phyloP scores from a whole-genome alignment of 2,888 invertebrate genomes.

The Amphipoea lucens region DNA sequence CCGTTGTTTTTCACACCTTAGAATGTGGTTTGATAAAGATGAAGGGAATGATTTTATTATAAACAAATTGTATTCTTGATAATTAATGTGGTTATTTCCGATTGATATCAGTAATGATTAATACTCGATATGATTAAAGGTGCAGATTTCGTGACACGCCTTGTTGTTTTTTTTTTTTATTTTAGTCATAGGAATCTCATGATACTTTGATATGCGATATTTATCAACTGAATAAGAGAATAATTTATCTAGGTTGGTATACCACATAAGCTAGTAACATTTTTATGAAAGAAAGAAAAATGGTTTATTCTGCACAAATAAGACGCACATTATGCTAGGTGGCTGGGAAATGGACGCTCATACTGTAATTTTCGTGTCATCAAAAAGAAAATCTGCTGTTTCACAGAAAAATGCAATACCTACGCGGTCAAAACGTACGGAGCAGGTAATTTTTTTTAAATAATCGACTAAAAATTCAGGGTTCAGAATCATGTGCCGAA shows the following conservation, averaged over 20 bases:
- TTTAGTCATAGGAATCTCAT: not conserved
- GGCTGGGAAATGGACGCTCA: not conserved
- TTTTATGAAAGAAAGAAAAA: no score
- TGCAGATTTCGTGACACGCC: slow-evolving; percentile 24
- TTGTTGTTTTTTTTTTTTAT: not conserved
- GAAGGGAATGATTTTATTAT: slow-evolving; percentile 2
- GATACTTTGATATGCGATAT: not conserved
- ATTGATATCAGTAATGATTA: slow-evolving; percentile 42
- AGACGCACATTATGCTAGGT: no score
- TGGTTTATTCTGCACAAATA: no score
- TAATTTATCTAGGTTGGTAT: not conserved
- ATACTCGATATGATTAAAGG: slow-evolving; percentile 20
- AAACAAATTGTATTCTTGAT: slow-evolving; percentile 22
- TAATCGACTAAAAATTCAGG: no score
- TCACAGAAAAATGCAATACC: no score
- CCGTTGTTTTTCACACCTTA: slow-evolving; percentile 38
- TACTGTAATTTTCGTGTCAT: no score
- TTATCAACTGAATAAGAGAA: not conserved
- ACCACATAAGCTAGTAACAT: no score
- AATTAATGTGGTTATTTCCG: slow-evolving; percentile 26
- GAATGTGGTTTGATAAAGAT: slow-evolving; percentile 30
- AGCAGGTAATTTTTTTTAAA: no score
- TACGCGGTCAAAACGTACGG: no score
- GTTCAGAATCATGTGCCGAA: no score
- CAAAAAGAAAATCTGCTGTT: no score